These are phyloP conservation scores for Pyrrhopygopsis socrates DNA, from an alignment of 2,888 invertebrate species.

Conservation along the genomic window DNA sequence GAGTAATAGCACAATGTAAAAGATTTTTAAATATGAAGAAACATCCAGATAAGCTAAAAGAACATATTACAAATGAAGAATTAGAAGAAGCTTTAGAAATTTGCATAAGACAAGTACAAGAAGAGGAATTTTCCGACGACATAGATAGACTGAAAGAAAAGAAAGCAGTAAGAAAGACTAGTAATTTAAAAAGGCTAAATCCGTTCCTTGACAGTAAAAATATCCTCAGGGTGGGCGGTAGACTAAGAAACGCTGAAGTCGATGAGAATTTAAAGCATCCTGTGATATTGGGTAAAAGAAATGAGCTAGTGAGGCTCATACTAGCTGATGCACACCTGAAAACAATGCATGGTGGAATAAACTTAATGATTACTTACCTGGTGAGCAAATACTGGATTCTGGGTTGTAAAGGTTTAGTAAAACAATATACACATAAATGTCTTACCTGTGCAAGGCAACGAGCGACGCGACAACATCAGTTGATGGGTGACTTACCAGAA, in stretches of 20 bases:
- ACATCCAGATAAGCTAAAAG: not conserved
- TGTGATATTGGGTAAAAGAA: slow-evolving; percentile 73
- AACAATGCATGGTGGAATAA: slow-evolving; percentile 82
- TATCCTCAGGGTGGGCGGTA: slow-evolving; percentile 80
- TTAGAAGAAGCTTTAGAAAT: slow-evolving; percentile 5
- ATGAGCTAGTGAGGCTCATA: slow-evolving; percentile 62
- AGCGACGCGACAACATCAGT: slow-evolving; percentile 34
- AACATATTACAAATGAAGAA: slow-evolving; percentile 1
- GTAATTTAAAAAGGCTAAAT: slow-evolving; percentile 67
- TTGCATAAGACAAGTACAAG: slow-evolving; percentile 71
- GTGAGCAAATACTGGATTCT: slow-evolving; percentile 82
- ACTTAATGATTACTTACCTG: slow-evolving; percentile 78
- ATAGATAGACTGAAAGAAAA: slow-evolving; percentile 30
- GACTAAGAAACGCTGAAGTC: slow-evolving; percentile 66
- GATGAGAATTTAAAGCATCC: slow-evolving; percentile 56
- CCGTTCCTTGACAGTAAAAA: slow-evolving; percentile 71
- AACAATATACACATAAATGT: slow-evolving; percentile 70
- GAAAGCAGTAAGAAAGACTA: slow-evolving; percentile 49
- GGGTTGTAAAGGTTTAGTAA: slow-evolving; percentile 65
- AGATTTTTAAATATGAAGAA: slow-evolving; percentile 30
- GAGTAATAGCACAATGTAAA: slow-evolving; percentile 15
- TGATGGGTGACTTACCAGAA: slow-evolving; percentile 41
- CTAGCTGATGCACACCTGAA: slow-evolving; percentile 76
- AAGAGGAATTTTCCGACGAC: slow-evolving; percentile 56
- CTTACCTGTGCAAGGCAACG: slow-evolving; percentile 70